Conservation (phyloP, 2,113 vertebrate genomes). For the Catharus minimus region DNA sequence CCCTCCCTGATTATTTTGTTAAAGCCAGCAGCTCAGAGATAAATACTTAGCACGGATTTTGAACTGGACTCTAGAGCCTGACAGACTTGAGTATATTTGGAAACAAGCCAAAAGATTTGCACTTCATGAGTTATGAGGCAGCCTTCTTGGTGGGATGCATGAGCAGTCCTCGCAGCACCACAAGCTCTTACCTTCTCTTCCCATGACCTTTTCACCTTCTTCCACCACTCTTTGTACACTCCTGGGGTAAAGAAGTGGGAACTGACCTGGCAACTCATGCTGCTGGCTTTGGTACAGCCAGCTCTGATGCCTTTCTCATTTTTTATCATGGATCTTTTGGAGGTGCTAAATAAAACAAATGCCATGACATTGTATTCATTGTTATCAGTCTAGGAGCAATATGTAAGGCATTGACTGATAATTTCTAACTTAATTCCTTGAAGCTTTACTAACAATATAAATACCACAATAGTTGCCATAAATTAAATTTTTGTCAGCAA, state of each 20-base stretch:
- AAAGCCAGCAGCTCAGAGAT: background rate
- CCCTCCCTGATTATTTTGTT: background rate
- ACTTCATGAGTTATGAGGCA: background rate
- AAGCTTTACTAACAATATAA: constrained; percentile 38
- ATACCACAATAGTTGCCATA: constrained; percentile 14
- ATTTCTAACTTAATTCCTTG: constrained; percentile 46
- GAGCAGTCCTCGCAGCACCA: background rate
- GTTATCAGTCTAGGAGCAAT: constrained; percentile 23
- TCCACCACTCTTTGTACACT: background rate
- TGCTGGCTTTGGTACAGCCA: background rate
- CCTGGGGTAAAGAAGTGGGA: background rate
- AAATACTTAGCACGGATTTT: background rate
- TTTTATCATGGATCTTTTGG: background rate
- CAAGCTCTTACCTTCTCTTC: background rate
- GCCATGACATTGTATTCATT: background rate
- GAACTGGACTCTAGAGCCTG: background rate
- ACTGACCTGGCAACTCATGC: rapidly evolving
- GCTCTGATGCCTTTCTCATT: background rate
- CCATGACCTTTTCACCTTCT: rapidly evolving
- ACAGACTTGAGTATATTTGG: background rate
- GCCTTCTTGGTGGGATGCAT: background rate
- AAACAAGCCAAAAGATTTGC: background rate
- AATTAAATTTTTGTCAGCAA: constrained; percentile 37
- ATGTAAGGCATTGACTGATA: constrained; percentile 47
- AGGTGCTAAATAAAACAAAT: constrained; percentile 43